Percentiles rank a stretch among this genome's conserved stretches.
Evolutionary conservation across 2,888 invertebrate genomes (phyloP).

Genomic region (Masnerella sp.): DNA sequence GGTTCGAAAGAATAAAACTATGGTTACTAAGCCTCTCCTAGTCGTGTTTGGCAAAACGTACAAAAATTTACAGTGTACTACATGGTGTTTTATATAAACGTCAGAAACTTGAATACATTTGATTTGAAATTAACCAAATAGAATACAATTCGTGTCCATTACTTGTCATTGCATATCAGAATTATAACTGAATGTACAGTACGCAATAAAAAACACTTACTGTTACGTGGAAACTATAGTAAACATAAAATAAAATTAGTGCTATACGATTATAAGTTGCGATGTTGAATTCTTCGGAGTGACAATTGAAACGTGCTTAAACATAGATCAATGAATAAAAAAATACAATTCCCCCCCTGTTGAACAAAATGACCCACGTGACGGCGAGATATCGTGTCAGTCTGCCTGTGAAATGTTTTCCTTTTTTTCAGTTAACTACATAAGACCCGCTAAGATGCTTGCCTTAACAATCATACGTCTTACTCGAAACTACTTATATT

Average conservation of each 20-base stretch:
- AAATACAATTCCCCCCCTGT: conserved; percentile 43
- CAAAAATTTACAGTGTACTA: conserved; percentile 34
- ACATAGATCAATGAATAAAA: conserved; percentile 49
- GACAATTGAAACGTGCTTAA: conserved; percentile 39
- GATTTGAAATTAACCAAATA: conserved; percentile 1
- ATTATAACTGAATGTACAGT: no score
- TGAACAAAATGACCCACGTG: conserved; percentile 34
- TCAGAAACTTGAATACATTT: conserved; percentile 17
- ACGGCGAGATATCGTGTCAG: conserved; percentile 48
- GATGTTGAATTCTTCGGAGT: conserved; percentile 34
- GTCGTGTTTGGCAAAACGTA: conserved; percentile 30
- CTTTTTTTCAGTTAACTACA: conserved; percentile 21
- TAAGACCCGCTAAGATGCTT: conserved; percentile 26
- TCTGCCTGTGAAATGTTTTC: conserved; percentile 40
- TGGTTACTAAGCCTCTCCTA: conserved; percentile 28
- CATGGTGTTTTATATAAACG: conserved; percentile 4
- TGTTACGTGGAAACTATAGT: conserved; percentile 17
- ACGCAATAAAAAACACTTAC: conserved; percentile 18
- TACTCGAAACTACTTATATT: conserved; percentile 42
- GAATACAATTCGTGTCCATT: not conserved
- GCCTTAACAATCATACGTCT: conserved; percentile 37
- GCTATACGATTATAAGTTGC: conserved; percentile 40
- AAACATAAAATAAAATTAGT: conserved; percentile 37
- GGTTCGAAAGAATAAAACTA: conserved; percentile 54
- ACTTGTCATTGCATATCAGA: not conserved